Evolutionary conservation across 2,113 vertebrate genomes (phyloP), one percentile per base, ranked within the genome.

Genomic region (Glaucidium brasilianum): DNA sequence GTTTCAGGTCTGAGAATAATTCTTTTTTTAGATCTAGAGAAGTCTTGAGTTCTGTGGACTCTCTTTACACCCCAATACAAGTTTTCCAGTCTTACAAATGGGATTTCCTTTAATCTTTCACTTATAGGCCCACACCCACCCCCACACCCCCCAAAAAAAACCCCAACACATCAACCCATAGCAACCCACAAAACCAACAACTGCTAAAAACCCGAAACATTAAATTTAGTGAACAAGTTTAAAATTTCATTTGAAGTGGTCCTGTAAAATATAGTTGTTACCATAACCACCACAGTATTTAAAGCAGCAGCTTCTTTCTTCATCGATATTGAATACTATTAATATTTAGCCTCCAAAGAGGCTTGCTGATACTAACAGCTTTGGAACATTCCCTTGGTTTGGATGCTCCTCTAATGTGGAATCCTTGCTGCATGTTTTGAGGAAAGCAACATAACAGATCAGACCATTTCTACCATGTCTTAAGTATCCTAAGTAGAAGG

Each of bases 401-500:
- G 59, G 25, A 49, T 59, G 2, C 26, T 77, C 7, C 12, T 79
- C 25, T 43, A 7, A 55, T 6, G 26, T 26, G 49, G 22, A 21
- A 9, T 76, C 77, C 43, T 30, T 68, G 25, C n/a, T 72, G 63
- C 0, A 0, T 58, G 3, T 76, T 90, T 90, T 83, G 79, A 63
- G 67, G 47, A 67, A 56, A 81, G 63, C 71, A 5, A 8, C 6
- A 3, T 77, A 79, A 56, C 8, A 84, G 47, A 59, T 80, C 17
- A 58, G 35, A 29, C 41, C 10, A 19, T 17, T 79, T 73, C 34
- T 64, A 30, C 0, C 0, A 83, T 58, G 18, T 37, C 1, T 0
- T 0, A 73, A 86, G n/a, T 80, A 67, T 86, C 71, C 5, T 0
- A 83, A 73, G 39, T 39, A 90, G 73, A 41, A 77, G 74, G 47